phyloP scores from a whole-genome alignment of 2,113 vertebrate species.

The Cygnus atratus region DNA sequence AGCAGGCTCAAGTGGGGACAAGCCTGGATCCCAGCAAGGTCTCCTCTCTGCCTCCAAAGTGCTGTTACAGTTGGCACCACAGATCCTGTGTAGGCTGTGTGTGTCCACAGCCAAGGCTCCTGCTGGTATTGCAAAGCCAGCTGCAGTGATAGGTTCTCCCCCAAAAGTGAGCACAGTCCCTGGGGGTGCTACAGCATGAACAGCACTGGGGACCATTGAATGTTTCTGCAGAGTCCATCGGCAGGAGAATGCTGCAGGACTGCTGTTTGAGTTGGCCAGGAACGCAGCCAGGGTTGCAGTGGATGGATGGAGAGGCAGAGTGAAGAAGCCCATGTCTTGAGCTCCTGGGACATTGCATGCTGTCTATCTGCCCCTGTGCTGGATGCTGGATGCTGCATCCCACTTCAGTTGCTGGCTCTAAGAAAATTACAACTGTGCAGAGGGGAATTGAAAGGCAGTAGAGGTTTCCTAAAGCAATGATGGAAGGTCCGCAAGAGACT shows the following conservation, averaged over 20 bases:
- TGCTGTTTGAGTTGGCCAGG: neutral
- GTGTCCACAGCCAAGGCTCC: neutral
- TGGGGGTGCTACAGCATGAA: neutral
- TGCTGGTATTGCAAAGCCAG: neutral
- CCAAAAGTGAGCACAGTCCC: neutral
- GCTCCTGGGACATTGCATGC: neutral
- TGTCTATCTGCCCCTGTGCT: neutral
- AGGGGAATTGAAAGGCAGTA: neutral
- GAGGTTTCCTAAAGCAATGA: neutral
- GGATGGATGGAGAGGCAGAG: neutral
- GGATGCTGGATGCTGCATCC: neutral
- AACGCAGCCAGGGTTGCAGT: rapidly evolving
- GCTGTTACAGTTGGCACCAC: rapidly evolving
- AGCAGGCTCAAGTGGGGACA: neutral
- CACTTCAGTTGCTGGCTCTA: neutral
- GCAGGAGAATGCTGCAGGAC: neutral
- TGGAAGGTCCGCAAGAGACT: neutral
- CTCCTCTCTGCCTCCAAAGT: neutral
- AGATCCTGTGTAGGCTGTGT: neutral
- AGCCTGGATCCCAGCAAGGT: neutral
- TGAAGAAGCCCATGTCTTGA: neutral
- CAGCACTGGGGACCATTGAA: neutral
- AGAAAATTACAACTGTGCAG: neutral
- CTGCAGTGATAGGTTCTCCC: neutral
- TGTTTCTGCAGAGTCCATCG: neutral